Evolutionary conservation across 2,888 invertebrate genomes (phyloP), one percentile per base, ranked within the genome.

Genomic region (Agriopis aurantiaria): DNA sequence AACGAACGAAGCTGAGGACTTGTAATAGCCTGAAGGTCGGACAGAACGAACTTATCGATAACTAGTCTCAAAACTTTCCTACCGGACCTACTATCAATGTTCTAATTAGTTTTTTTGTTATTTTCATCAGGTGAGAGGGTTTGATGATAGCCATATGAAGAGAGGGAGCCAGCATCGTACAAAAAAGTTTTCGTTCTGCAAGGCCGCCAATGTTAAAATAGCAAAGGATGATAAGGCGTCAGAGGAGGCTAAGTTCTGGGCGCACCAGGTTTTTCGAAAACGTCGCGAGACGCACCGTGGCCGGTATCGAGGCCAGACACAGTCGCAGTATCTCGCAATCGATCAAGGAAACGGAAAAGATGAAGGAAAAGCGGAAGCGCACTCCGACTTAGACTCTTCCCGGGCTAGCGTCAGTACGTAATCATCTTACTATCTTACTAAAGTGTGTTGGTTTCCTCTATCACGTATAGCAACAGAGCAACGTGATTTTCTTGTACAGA

Each of bases 321-420:
- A 98, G 85, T 97, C 97, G 3, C 98, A 98, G 85, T 98, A 97
- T 86, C 91, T 98, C 78, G 96, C 96, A 0, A 88, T 94, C 73
- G 91, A 93, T 61, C 85, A 80, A 0, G 92, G 88, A 2, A 85
- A 81, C 83, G 96, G 96, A 77, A 96, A 96, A 65, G 95, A 95
- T 69, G 95, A 95, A 51, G 97, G 97, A 17, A 97, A 96, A 85
- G 98, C 98, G 0, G 97, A 98, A 86, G 97, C 98, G 0, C 97
- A 97, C 86, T 97, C 97, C 5, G 96, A 96, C 33, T 96, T 96
- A 53, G 96, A 96, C 78, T 95, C 96, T 11, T 96, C 97, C 0
- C 95, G 95, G 80, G 96, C 97, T 10, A 93, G 96, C 80, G 97
- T 97, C 83, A 96, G 97, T 97, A 87, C 96, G 97, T 96, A 86